Percentiles rank a stretch among this genome's conserved stretches.
Conservation (phyloP, 1,140 invertebrate genomes). For the Drosophila triauraria region DNA sequence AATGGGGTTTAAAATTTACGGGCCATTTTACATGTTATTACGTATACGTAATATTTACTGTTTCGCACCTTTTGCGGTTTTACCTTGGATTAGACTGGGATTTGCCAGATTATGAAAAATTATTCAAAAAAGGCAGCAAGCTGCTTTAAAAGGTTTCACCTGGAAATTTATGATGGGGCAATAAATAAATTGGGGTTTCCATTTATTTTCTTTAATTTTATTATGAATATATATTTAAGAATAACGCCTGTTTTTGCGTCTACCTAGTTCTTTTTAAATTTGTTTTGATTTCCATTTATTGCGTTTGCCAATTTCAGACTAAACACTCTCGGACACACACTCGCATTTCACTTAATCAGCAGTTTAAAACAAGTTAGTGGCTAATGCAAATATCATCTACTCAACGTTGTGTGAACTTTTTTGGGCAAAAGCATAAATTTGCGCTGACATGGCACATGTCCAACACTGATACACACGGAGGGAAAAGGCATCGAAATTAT, state of each 20-base stretch:
- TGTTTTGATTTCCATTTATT: constrained; percentile 2
- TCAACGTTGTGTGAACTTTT: constrained; percentile 43
- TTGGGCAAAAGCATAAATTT: constrained; percentile 37
- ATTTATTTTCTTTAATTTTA: neutral
- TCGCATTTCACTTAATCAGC: constrained; percentile 38
- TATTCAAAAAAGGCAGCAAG: neutral
- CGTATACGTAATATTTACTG: constrained; percentile 47
- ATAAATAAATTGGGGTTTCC: neutral
- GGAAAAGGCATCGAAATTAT: neutral
- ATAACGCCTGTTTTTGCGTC: too few species aligned
- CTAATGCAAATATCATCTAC: constrained; percentile 55
- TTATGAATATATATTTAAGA: neutral
- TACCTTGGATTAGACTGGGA: constrained; percentile 23
- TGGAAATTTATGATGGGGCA: constrained; percentile 3
- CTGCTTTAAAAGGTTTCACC: neutral
- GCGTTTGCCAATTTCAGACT: constrained; percentile 1
- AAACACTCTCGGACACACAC: constrained; percentile 4
- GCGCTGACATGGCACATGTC: constrained; percentile 45
- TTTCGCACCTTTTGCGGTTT: constrained; percentile 30
- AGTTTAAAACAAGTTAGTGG: constrained; percentile 44
- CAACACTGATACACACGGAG: neutral
- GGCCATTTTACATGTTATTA: constrained; percentile 7
- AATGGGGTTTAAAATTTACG: constrained; percentile 38
- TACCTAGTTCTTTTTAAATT: neutral
- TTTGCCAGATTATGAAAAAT: constrained; percentile 19